A percentile compares a stretch with the other conserved stretches of the same genome.
These are phyloP conservation scores for Percina caprodes DNA, from an alignment of 2,113 vertebrate genomes.

Conservation along the genomic window DNA sequence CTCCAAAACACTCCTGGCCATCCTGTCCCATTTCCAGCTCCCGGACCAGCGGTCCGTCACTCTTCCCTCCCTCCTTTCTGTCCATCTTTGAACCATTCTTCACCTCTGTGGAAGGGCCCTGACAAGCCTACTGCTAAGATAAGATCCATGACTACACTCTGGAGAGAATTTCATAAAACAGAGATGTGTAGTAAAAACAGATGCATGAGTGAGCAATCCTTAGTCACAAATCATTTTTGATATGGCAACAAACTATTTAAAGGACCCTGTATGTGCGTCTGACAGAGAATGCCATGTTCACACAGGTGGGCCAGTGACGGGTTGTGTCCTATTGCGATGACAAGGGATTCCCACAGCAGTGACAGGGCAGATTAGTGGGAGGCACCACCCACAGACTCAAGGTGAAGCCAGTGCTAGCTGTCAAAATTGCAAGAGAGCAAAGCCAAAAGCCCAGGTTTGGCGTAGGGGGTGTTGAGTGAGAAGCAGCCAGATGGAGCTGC, in stretches of 20 bases:
- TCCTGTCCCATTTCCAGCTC: conserved; percentile 67
- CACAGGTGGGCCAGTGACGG: conserved; percentile 48
- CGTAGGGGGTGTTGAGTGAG: conserved; percentile 42
- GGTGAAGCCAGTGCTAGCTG: conserved; percentile 62
- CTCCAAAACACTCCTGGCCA: conserved; percentile 77
- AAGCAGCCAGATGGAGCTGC: conserved; percentile 72
- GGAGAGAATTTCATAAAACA: conserved; percentile 57
- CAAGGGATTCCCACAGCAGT: conserved; percentile 68
- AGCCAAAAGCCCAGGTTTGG: conserved; percentile 59
- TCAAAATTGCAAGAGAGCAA: conserved; percentile 39
- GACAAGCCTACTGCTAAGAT: conserved; percentile 65
- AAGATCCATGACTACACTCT: conserved; percentile 66
- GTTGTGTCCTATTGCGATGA: conserved; percentile 58
- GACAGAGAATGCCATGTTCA: conserved; percentile 36
- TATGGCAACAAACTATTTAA: conserved; percentile 45
- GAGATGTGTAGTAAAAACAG: conserved; percentile 51
- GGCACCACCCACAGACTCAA: conserved; percentile 51
- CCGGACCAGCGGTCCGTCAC: conserved; percentile 62
- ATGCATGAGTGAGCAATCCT: conserved; percentile 38
- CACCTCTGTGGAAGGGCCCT: conserved; percentile 64
- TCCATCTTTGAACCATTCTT: conserved; percentile 74
- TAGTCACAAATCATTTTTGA: conserved; percentile 56
- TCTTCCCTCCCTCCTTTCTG: neutral
- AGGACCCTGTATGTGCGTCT: conserved; percentile 3
- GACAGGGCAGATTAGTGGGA: conserved; percentile 72